Evolutionary conservation across 2,888 invertebrate genomes (phyloP).

Genomic region (Drosophila nr. perissopoda): DNA sequence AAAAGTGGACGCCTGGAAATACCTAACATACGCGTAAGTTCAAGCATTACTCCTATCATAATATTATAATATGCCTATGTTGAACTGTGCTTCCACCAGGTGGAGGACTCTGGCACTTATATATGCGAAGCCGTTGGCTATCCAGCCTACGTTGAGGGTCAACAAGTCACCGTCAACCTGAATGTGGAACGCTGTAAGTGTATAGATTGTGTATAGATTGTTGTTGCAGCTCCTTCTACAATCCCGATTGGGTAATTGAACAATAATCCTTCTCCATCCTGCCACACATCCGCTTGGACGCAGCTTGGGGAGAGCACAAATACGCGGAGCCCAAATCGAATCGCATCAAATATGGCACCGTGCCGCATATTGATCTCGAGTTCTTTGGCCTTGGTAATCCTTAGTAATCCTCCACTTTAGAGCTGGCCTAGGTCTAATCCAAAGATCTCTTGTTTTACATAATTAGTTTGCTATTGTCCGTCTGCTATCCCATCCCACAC

Average conservation of each 20-base stretch:
- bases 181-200: conserved; percentile 92
- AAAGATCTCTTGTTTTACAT: neutral
- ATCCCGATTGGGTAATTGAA: neutral
- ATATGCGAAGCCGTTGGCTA: conserved; percentile 92
- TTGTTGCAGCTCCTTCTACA: neutral
- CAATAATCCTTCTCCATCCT: neutral
- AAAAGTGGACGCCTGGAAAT: conserved; percentile 93
- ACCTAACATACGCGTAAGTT: conserved; percentile 89
- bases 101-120: conserved; percentile 92
- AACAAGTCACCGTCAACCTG: conserved; percentile 89
- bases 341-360: conserved; percentile 87
- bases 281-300: conserved; percentile 56
- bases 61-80: neutral
- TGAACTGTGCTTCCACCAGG: conserved; percentile 80
- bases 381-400: conserved; percentile 87
- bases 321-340: conserved; percentile 78
- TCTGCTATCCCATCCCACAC: neutral
- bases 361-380: conserved; percentile 87
- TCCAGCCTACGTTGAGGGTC: conserved; percentile 87
- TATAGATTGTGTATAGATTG: neutral
- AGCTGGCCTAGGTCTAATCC: conserved; percentile 9
- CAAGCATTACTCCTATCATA: fast-evolving
- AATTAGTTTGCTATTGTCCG: neutral
- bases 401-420: neutral
- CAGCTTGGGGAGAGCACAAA: conserved; percentile 84